These are phyloP conservation scores for Phymorhynchus buccinoides DNA, from an alignment of 1,140 invertebrate species.

Conservation along the genomic window DNA sequence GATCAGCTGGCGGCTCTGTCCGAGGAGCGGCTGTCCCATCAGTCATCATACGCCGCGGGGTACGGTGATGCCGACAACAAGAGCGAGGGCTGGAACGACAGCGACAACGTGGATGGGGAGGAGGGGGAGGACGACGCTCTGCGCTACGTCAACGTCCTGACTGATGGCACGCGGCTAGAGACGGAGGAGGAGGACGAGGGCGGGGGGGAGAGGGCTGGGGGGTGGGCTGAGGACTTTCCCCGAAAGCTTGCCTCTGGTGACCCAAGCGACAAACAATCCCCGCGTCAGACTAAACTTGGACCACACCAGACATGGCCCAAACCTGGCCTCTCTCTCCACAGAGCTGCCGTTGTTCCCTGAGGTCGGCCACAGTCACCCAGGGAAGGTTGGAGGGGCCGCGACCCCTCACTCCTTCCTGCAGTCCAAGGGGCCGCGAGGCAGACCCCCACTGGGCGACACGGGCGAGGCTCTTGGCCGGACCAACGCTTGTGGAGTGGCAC, in stretches of 20 bases:
- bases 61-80: slow-evolving; percentile 35
- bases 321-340: neutral
- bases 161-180: neutral
- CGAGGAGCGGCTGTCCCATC: slow-evolving; percentile 56
- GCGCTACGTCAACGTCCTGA: neutral
- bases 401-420: slow-evolving; percentile 43
- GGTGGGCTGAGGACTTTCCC: neutral
- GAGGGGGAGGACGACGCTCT: neutral
- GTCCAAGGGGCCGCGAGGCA: neutral
- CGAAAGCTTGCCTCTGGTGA: slow-evolving; percentile 43
- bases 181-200: neutral
- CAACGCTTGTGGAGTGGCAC: too few species aligned
- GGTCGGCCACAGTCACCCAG: slow-evolving; percentile 9
- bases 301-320: neutral
- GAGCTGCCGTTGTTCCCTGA: slow-evolving; percentile 1
- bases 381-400: neutral
- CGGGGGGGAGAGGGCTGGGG: neutral
- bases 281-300: too few species aligned
- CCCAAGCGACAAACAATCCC: slow-evolving; percentile 44
- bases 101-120: slow-evolving; percentile 25
- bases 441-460: neutral
- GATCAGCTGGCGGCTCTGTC: slow-evolving; percentile 58
- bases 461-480: neutral
- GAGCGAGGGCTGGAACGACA: slow-evolving; percentile 42
- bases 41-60: slow-evolving; percentile 48